Percentiles rank a stretch among this genome's conserved stretches.
Evolutionary conservation across 2,113 vertebrate genomes (phyloP).

Genomic region (Romanogobio albipinnatus): DNA sequence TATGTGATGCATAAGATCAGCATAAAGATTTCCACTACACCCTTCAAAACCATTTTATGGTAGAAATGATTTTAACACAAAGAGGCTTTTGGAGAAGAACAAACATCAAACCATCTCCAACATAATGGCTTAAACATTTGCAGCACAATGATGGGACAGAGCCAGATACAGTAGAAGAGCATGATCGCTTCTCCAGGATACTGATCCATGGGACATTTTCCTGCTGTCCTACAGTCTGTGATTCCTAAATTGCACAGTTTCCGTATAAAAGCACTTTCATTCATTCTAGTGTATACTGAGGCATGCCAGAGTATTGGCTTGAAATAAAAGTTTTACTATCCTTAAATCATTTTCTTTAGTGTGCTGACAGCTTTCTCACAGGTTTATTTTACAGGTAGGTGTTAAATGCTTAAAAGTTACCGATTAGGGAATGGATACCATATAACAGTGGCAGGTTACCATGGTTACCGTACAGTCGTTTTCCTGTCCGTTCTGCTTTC

Average conservation of each 20-base stretch:
- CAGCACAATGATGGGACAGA: constrained; percentile 14
- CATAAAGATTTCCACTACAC: constrained; percentile 6
- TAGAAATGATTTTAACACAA: not conserved
- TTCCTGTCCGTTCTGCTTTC: constrained; percentile 27
- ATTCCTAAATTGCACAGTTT: constrained; percentile 54
- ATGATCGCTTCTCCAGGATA: constrained; percentile 63
- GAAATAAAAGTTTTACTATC: constrained; percentile 30
- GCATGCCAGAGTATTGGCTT: constrained; percentile 17
- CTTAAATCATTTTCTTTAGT: constrained; percentile 27
- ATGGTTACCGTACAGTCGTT: constrained; percentile 27
- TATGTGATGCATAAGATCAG: not conserved
- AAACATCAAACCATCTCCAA: not conserved
- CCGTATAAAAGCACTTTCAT: constrained; percentile 50
- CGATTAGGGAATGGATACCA: not conserved
- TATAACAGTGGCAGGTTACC: constrained; percentile 13
- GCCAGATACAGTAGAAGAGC: constrained; percentile 31
- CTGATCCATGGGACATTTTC: constrained; percentile 44
- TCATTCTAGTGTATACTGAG: constrained; percentile 37
- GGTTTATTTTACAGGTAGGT: constrained; percentile 19
- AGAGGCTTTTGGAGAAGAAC: not conserved
- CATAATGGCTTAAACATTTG: constrained; percentile 11
- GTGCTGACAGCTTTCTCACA: constrained; percentile 35
- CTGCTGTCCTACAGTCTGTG: constrained; percentile 51
- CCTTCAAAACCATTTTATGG: not conserved
- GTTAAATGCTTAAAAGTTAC: constrained; percentile 36